A percentile compares a stretch with the other conserved stretches of the same genome.
These are phyloP conservation scores for Pedetes capensis DNA, from an alignment of 2,113 vertebrate genomes.

Conservation along the genomic window DNA sequence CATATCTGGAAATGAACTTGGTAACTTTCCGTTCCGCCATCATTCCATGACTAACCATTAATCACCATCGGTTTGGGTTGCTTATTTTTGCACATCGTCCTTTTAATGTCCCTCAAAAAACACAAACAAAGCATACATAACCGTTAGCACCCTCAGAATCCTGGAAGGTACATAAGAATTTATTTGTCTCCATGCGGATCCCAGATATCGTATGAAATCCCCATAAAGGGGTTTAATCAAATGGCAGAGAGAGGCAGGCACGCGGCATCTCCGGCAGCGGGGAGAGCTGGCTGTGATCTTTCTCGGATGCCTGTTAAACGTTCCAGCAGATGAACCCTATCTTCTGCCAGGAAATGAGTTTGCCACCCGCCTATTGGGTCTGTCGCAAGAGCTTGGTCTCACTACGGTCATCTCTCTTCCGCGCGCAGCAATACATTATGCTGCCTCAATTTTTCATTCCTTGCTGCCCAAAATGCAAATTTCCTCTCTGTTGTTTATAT, in stretches of 20 bases:
- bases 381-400: conserved; percentile 82
- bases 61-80: conserved; percentile 62
- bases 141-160: conserved; percentile 81
- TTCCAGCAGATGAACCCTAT: conserved; percentile 87
- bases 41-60: neutral
- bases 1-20: conserved; percentile 67
- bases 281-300: conserved; percentile 83
- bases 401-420: conserved; percentile 85
- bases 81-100: conserved; percentile 69
- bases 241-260: conserved; percentile 80
- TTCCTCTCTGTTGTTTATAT: conserved; percentile 89
- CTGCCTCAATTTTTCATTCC: conserved; percentile 89
- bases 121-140: conserved; percentile 83
- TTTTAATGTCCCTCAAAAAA: conserved; percentile 81
- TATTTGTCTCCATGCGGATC: conserved; percentile 83
- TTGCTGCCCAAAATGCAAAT: conserved; percentile 89
- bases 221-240: conserved; percentile 86
- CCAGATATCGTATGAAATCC: conserved; percentile 87
- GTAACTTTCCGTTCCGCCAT: neutral
- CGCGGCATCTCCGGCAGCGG: conserved; percentile 72
- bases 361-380: conserved; percentile 84
- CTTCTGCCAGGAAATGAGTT: conserved; percentile 89
- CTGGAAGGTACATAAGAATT: conserved; percentile 81
- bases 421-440: conserved; percentile 83
- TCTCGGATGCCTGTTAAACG: conserved; percentile 88